Evolutionary conservation across 2,888 invertebrate genomes (phyloP), one percentile per base, ranked within the genome.

Genomic region (Idaea aversata): DNA sequence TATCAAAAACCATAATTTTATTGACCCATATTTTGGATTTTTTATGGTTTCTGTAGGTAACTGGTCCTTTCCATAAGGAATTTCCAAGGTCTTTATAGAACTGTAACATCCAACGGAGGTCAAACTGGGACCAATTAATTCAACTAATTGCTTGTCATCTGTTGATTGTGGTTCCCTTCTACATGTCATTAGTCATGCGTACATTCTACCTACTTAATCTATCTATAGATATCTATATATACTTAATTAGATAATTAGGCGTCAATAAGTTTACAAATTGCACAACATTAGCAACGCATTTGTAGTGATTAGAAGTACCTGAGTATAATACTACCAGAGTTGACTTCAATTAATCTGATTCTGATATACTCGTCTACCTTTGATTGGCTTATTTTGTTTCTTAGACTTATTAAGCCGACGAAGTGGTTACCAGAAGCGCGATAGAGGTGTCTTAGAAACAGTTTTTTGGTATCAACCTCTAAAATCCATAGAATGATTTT

Each of bases 131-230:
- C 81, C 85, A 81, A 88, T 90, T 88, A 89, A 89, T 90, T 84
- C 73, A 81, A 87, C 86, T 89, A 90, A 90, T 90, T 86, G 86
- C 85, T 82, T 88, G 87, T 88, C 88, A 88, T 86, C 88, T 88
- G 87, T 87, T 88, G 88, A 89, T 88, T 83, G 85, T 82, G 78
- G 67, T 67, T 70, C 79, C 78, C 81, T 81, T 80, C 82, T 79
- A 80, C 77, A 78, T 78, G 84, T 85, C 87, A 90, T 90, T 89
- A 87, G 84, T 89, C 88, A 89, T 87, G 88, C 82, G 67, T 67
- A 67, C 67, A 63, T 47, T 47, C 47, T 13, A 25, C 25, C 25
- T 25, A 25, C 25, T 25, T 25, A 7, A 47, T 47, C 6, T 47
- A 47, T 47, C 47, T 47, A 47, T 10, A 36, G 10, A 47, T 38